Evolutionary conservation across 2,113 vertebrate genomes (phyloP).

Genomic region (Lucifuga dentata): DNA sequence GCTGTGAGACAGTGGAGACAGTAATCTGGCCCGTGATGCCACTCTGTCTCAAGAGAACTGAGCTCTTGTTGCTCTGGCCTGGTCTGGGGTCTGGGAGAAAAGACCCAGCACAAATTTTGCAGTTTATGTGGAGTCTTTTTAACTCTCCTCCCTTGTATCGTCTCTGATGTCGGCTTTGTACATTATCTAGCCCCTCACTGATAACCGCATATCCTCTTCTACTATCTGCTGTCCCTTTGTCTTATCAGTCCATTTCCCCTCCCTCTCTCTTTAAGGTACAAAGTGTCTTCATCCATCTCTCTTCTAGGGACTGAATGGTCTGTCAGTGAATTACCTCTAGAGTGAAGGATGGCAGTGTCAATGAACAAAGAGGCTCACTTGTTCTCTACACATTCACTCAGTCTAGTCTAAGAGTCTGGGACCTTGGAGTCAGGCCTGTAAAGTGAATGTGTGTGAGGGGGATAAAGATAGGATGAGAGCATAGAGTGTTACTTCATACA

Average conservation of each 20-base stretch:
- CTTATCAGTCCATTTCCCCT: conserved; percentile 56
- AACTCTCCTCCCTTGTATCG: neutral
- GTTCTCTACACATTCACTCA: conserved; percentile 46
- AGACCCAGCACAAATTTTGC: conserved; percentile 5
- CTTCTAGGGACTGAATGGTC: conserved; percentile 46
- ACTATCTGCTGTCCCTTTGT: conserved; percentile 42
- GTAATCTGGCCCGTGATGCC: conserved; percentile 67
- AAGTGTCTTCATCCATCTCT: conserved; percentile 72
- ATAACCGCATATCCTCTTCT: conserved; percentile 30
- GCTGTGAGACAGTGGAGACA: conserved; percentile 71
- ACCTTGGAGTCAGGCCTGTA: conserved; percentile 36
- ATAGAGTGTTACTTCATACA: conserved; percentile 39
- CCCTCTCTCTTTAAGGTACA: conserved; percentile 63
- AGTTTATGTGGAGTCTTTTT: conserved; percentile 8
- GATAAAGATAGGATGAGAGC: conserved; percentile 39
- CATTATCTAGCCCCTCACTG: conserved; percentile 12
- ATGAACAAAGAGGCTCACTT: conserved; percentile 70
- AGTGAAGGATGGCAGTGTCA: conserved; percentile 53
- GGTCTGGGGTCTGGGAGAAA: neutral
- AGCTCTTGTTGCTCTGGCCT: conserved; percentile 47
- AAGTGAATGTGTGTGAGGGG: conserved; percentile 35
- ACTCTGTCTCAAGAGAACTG: conserved; percentile 52
- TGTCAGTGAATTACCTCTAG: conserved; percentile 61
- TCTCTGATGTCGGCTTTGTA: neutral
- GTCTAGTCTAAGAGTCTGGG: conserved; percentile 44